phyloP scores from a whole-genome alignment of 1,140 invertebrate genomes.

The Steinernema feltiae region DNA sequence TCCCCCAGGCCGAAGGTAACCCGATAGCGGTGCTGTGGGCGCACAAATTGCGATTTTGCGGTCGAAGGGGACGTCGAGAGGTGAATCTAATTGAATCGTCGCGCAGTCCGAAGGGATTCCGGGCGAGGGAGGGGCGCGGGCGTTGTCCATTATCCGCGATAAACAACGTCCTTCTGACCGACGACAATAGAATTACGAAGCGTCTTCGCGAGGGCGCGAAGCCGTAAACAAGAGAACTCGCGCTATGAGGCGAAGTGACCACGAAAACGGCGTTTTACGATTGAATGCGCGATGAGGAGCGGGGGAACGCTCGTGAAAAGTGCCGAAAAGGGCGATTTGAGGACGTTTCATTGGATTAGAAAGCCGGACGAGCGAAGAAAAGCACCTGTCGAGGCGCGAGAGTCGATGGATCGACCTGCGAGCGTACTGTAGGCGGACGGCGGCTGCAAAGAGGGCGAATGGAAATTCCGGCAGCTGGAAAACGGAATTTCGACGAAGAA shows the following conservation, averaged over 20 bases:
- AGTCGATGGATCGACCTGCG: too few species aligned
- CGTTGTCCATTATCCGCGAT: not conserved
- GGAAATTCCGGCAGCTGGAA: too few species aligned
- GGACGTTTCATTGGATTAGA: not conserved
- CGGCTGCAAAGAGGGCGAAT: too few species aligned
- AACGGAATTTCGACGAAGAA: too few species aligned
- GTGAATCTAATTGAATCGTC: too few species aligned
- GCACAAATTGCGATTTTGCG: too few species aligned
- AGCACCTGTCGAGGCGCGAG: too few species aligned
- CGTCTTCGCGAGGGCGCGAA: not conserved
- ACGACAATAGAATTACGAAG: not conserved
- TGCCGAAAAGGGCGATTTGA: not conserved
- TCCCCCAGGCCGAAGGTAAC: not conserved
- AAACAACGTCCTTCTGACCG: not conserved
- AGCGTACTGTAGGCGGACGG: too few species aligned
- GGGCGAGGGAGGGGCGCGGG: not conserved
- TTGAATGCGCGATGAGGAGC: not conserved
- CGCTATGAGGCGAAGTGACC: not conserved
- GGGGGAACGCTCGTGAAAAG: not conserved
- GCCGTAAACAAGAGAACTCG: not conserved
- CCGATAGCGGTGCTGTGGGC: not conserved
- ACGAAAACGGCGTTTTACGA: not conserved
- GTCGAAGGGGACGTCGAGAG: too few species aligned
- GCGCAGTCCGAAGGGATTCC: not conserved
- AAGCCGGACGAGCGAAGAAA: not conserved